Percentiles rank a stretch among this genome's conserved stretches.
These are phyloP conservation scores for Apamea crenata DNA, from an alignment of 2,888 invertebrate genomes.

Conservation along the genomic window DNA sequence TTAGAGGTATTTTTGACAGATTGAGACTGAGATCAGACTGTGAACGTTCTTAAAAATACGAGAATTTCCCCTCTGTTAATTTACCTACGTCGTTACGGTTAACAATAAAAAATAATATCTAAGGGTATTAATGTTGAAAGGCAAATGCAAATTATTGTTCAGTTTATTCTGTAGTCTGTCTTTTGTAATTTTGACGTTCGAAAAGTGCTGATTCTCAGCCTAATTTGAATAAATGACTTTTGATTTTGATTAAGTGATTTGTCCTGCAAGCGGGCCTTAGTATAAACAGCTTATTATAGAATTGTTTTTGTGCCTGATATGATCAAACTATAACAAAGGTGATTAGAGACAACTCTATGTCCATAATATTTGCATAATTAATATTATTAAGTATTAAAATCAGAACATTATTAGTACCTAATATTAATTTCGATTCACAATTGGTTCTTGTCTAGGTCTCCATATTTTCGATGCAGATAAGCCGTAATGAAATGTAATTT, in stretches of 20 bases:
- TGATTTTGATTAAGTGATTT: not conserved
- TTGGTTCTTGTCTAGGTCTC: no score
- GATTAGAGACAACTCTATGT: not conserved
- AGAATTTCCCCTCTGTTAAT: no score
- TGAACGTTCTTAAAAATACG: no score
- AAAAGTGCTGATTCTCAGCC: no score
- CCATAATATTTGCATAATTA: not conserved
- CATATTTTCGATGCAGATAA: not conserved
- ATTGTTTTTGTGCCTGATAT: not conserved
- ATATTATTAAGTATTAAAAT: not conserved
- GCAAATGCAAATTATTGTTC: conserved; percentile 29
- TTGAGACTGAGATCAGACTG: no score
- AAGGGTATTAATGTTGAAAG: not conserved
- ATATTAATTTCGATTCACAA: conserved; percentile 10
- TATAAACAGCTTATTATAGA: not conserved
- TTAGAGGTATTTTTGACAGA: no score
- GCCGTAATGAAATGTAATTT: conserved; percentile 11
- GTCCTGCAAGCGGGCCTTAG: not conserved
- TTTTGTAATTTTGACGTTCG: no score
- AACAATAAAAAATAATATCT: conserved; percentile 20
- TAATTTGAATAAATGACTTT: no score
- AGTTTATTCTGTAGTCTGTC: conserved; percentile 32
- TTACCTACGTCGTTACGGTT: not conserved
- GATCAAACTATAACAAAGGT: not conserved
- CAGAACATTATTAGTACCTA: not conserved